Base-by-base conservation (phyloP, 2,797 vertebrate genomes). In the Lacerta viridis region DNA sequence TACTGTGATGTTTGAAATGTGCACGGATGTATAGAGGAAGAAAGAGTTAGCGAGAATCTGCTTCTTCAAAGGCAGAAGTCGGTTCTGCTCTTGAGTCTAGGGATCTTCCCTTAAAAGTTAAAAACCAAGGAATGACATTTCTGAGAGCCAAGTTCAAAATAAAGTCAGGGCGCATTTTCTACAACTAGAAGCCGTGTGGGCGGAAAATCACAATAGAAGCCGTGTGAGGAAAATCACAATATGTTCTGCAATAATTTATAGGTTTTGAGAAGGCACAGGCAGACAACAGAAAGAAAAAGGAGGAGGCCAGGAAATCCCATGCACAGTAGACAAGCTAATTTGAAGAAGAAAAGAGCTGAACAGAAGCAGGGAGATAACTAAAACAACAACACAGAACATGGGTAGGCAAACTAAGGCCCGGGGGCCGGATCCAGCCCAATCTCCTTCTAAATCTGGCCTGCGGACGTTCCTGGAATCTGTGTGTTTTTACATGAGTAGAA, bases 201-300 rank as follows among this genome's bases (percentile, higher is more conserved):
- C n/a, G n/a, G n/a, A n/a, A n/a, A n/a, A n/a, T n/a, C n/a, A n/a
- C n/a, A n/a, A n/a, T n/a, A n/a, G n/a, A n/a, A n/a, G n/a, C n/a
- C n/a, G n/a, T n/a, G n/a, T n/a, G 61, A 75, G 77, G 46, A 94
- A 95, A 92, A 94, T 78, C 91, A 87, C 90, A 93, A 88, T 82
- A 88, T 5, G 64, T 90, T 93, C 87, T 0, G 6, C 80, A 95
- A 94, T 95, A 94, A 95, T 95, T 94, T 93, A 96, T 93, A 93
- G 90, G 82, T 92, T 93, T 91, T 68, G 89, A 93, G 68, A 92
- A 93, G 85, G 75, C 91, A 64, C 84, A 94, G 94, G 83, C 71
- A 17, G 92, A 87, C 91, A 94, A 93, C 93, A 90, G 93, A 95
- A 94, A 92, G 92, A 93, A 95, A 95, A 94, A 92, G 88, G 83